Evolutionary conservation across 2,797 vertebrate species (phyloP), one percentile per base, ranked within the genome.

Genomic region (Labroides dimidiatus): DNA sequence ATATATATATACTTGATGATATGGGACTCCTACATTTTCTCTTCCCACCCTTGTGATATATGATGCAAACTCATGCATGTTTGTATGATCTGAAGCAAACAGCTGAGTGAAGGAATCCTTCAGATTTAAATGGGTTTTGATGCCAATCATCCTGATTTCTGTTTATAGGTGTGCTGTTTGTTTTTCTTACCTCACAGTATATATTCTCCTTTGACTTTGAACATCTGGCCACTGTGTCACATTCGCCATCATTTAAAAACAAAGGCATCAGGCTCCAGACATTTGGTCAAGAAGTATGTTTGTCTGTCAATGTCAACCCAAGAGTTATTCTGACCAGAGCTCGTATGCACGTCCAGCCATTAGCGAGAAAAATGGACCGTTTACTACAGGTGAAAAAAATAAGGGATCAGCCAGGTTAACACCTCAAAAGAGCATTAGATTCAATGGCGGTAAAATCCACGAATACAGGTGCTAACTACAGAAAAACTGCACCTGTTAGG

Each of bases 1-100:
- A 27, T 6, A 27, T 6, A 63, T 19, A 63, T 7, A 63, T 19
- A 81, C 19, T 64, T 49, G 12, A 69, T 72, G 54, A 63, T 69
- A 50, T 75, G 33, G 24, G 47, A 73, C 57, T 45, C 41, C 61
- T 14, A 21, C 47, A 64, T 51, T 15, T 16, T 69, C 67, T 24
- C 66, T 3, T 13, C 72, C 12, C 37, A 20, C 14, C 14, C 33
- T n/a, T 51, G 52, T 6, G 49, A 24, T 55, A n/a, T 17, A 56
- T 57, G 9, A 48, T 12, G 58, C 19, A 55, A 27, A 53, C 6
- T n/a, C 20, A 16, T n/a, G 17, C 12, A 36, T 19, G 27, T 16
- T 62, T 47, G 16, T 19, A 66, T 49, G 17, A 62, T 30, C 11
- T 42, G 33, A 20, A 48, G 11, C 55, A 50, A 72, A 37, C 13